Evolutionary conservation across 2,888 invertebrate genomes (phyloP).

Genomic region (Formica aserva): DNA sequence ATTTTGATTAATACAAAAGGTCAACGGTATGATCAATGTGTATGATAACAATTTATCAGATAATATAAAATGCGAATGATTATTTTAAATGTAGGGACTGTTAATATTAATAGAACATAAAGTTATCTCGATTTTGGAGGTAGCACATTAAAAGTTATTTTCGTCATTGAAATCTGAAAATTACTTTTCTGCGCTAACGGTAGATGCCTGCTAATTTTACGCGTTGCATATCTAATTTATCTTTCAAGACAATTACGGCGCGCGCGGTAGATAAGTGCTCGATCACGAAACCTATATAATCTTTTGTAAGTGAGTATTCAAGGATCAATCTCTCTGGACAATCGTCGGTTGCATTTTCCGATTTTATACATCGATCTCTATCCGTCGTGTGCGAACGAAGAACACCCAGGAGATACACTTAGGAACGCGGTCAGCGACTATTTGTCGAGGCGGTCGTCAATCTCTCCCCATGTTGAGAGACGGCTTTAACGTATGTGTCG

Average conservation of each 20-base stretch:
- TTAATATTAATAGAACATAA: background rate
- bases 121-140: conserved; percentile 6
- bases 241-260: conserved; percentile 18
- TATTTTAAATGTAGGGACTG: background rate
- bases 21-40: background rate
- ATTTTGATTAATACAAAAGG: background rate
- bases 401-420: conserved; percentile 63
- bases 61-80: background rate
- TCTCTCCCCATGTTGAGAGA: conserved; percentile 85
- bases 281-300: conserved; percentile 34
- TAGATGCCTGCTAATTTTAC: conserved; percentile 7
- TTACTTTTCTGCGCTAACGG: conserved; percentile 16
- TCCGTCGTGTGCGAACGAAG: conserved; percentile 59
- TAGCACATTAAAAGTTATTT: conserved; percentile 2
- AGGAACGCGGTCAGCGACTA: conserved; percentile 83
- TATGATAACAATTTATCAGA: background rate
- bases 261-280: conserved; percentile 3
- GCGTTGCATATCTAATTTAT: conserved; percentile 32
- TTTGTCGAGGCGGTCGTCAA: conserved; percentile 80
- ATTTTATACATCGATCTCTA: conserved; percentile 43
- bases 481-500: conserved; percentile 44
- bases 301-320: conserved; percentile 24
- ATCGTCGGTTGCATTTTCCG: conserved; percentile 33
- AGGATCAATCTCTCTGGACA: conserved; percentile 36
- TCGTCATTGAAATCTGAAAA: conserved; percentile 19